These are phyloP conservation scores for Stegana nigrithorax DNA, from an alignment of 2,888 invertebrate genomes.

Conservation along the genomic window DNA sequence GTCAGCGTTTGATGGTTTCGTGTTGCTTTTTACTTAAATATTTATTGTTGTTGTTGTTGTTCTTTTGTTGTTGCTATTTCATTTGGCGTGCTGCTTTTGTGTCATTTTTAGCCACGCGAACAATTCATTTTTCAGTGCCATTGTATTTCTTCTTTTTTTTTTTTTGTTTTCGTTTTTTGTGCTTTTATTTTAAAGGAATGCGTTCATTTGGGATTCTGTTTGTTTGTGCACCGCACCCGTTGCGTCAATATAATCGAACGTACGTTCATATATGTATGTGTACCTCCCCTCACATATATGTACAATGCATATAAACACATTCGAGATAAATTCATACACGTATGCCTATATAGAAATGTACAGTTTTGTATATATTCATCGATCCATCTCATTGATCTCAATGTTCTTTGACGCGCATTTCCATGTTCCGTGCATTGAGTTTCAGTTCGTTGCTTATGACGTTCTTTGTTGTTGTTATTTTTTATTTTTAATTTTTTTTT, in stretches of 20 bases:
- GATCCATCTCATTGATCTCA: slow-evolving; percentile 19
- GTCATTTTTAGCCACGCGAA: slow-evolving; percentile 34
- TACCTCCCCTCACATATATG: background rate
- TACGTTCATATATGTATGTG: no score
- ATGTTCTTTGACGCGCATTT: slow-evolving; percentile 46
- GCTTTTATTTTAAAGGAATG: background rate
- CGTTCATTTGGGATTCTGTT: no score
- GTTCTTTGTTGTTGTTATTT: slow-evolving; percentile 5
- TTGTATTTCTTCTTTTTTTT: no score
- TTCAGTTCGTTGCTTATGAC: slow-evolving; percentile 13
- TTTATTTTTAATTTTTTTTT: background rate
- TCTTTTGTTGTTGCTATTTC: no score
- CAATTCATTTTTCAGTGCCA: slow-evolving; percentile 19
- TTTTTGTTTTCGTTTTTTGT: background rate
- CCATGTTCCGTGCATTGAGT: slow-evolving; percentile 24
- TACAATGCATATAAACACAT: background rate
- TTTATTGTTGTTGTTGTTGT: no score
- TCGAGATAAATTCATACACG: background rate
- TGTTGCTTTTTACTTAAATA: background rate
- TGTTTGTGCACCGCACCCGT: background rate
- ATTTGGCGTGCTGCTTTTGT: slow-evolving; percentile 1
- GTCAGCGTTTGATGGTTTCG: slow-evolving; percentile 2
- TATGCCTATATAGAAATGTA: background rate
- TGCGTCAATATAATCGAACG: background rate
- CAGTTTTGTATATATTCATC: slow-evolving; percentile 11